Evolutionary conservation across 2,797 vertebrate genomes (phyloP), one percentile per base, ranked within the genome.

Genomic region (Onychomys arenicola): DNA sequence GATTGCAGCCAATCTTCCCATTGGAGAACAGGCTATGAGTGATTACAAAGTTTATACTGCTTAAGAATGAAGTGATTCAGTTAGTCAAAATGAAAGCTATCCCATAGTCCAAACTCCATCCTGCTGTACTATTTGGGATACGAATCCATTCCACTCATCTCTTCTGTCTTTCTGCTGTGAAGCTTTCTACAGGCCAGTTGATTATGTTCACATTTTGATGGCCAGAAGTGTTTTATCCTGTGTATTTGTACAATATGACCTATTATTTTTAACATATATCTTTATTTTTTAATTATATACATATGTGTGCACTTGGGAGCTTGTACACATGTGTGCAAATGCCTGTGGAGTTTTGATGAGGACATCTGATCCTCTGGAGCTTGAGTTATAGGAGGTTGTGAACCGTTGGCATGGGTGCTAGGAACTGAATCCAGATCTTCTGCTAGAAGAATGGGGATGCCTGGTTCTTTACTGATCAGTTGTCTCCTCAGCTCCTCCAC

Each of bases 81-180:
- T 83, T 90, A 94, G 85, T 75, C 37, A 69, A 82, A 61, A 85
- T 69, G 43, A 75, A 86, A 65, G 5, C 5, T 93, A 77, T 80
- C 0, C 52, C 95, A 9, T 37, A 19, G 37, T 78, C 25, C 23
- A 75, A 80, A 71, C 17, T 93, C 19, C 37, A 29, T n/a, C 16
- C 52, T 46, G 27, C 95, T 89, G 73, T 49, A 63, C 52, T 80
- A 78, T 46, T 82, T 90, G 59, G 40, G 21, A 21, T 77, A 25
- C 76, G 88, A 94, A 76, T 52, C 93, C 43, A 52, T 91, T 84
- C 21, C 1, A 4, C 75, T 83, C 10, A 3, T 25, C 13, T 73
- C 17, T 55, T 93, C 59, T 88, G 23, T 84, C 37, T 87, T 57
- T 90, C 59, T 65, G 55, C 29, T 40, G 59, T 59, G 78, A 71